Conservation (phyloP, 64 coral and sea anemone species). For the Catalaphyllia jardinei region DNA sequence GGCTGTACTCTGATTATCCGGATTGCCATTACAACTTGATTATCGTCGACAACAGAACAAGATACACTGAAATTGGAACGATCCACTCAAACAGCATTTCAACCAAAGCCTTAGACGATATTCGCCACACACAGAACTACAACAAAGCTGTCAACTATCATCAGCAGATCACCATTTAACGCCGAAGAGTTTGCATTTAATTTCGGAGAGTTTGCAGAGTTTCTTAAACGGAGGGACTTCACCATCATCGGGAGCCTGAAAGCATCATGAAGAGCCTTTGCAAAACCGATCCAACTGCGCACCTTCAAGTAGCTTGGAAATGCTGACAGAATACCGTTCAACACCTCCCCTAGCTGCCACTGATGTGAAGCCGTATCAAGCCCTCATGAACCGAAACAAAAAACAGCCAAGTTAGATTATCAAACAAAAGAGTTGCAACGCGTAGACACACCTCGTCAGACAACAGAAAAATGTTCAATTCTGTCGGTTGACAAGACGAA, state of each 20-base stretch:
- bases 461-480: no score
- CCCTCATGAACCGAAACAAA: slow-evolving; percentile 28
- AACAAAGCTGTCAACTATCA: no score
- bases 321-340: slow-evolving; percentile 14
- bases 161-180: no score
- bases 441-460: not conserved
- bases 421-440: not conserved
- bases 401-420: slow-evolving; percentile 32
- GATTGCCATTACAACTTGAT: no score
- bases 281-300: not conserved
- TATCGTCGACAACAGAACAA: no score
- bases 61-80: no score
- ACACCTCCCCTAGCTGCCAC: slow-evolving; percentile 34
- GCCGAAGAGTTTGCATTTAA: no score
- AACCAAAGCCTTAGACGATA: not conserved
- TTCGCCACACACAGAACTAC: no score
- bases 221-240: not conserved
- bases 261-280: not conserved
- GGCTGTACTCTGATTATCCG: no score
- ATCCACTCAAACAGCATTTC: not conserved
- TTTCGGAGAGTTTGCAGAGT: not conserved
- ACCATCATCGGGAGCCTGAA: not conserved
- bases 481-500: no score
- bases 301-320: not conserved
- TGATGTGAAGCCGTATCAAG: slow-evolving; percentile 6